Evolutionary conservation across 2,888 invertebrate genomes (phyloP).

Genomic region (Drosophila paramelanica): DNA sequence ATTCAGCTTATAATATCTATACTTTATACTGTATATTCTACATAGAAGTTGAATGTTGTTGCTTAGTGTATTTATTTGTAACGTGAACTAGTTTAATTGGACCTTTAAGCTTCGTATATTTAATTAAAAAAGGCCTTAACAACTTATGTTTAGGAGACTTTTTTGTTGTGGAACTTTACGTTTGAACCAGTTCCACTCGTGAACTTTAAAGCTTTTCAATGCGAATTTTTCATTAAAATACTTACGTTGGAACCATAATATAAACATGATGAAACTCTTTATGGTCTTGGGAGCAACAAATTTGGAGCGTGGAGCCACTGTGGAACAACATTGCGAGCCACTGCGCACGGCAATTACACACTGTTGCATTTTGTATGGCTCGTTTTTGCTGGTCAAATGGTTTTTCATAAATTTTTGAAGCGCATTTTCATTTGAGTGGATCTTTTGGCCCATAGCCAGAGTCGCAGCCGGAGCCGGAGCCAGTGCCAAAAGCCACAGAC

Average conservation of each 20-base stretch:
- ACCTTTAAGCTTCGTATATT: neutral
- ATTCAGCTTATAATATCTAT: no score
- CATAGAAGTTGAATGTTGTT: no score
- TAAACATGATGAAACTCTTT: neutral
- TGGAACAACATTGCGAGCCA: slow-evolving; percentile 6
- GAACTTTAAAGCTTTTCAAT: neutral
- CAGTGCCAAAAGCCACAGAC: slow-evolving; percentile 11
- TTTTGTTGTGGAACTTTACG: no score
- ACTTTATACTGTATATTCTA: no score
- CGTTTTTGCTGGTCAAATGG: slow-evolving; percentile 57
- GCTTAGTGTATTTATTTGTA: neutral
- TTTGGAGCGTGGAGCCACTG: slow-evolving; percentile 5
- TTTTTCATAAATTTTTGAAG: slow-evolving; percentile 71
- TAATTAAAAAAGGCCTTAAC: no score
- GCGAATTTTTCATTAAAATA: neutral
- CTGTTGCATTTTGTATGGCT: slow-evolving; percentile 51
- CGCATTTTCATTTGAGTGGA: slow-evolving; percentile 64
- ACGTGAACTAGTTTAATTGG: neutral
- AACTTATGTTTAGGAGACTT: no score
- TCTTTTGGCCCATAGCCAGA: slow-evolving; percentile 52
- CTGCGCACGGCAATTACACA: slow-evolving; percentile 41
- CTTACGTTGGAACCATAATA: neutral
- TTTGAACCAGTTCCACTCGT: neutral
- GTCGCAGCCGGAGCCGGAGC: slow-evolving; percentile 15
- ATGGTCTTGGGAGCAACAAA: neutral